A percentile compares a stretch with the other conserved stretches of the same genome.
phyloP scores from a whole-genome alignment of 2,888 invertebrate genomes.

The Eupithecia vulgata region DNA sequence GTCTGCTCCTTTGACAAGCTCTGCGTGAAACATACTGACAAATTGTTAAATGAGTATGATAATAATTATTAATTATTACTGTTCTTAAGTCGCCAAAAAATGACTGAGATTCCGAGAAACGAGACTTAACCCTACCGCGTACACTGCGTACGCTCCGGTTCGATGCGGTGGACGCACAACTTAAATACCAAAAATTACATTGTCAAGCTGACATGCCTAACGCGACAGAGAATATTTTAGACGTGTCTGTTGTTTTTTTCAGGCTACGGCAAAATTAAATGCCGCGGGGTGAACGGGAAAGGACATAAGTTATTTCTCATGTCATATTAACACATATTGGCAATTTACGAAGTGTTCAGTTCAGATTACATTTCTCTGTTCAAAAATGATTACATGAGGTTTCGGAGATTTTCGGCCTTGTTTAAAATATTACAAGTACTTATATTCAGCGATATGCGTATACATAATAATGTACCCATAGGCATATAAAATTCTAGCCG shows the following conservation, averaged over 20 bases:
- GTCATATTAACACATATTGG: constrained; percentile 26
- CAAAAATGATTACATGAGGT: constrained; percentile 8
- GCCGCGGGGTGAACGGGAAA: constrained; percentile 36
- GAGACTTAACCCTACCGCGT: too few species aligned
- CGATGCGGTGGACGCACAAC: too few species aligned
- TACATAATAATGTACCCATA: too few species aligned
- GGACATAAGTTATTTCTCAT: constrained; percentile 28
- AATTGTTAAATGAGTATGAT: too few species aligned
- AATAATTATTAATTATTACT: too few species aligned
- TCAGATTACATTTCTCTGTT: constrained; percentile 17
- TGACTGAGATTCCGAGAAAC: too few species aligned
- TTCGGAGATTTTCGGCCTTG: not conserved
- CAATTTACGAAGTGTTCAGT: constrained; percentile 22
- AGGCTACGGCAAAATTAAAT: constrained; percentile 39
- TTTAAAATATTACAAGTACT: not conserved
- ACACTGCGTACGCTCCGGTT: too few species aligned
- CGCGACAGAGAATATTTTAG: constrained; percentile 33
- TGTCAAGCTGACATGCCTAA: constrained; percentile 25
- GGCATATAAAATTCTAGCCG: too few species aligned
- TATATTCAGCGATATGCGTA: not conserved
- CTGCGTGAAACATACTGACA: too few species aligned
- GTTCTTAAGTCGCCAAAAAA: too few species aligned
- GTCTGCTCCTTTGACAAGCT: too few species aligned
- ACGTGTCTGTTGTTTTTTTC: constrained; percentile 28
- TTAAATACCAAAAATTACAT: not conserved